Percentiles rank a stretch among this genome's conserved stretches.
Evolutionary conservation across 2,113 vertebrate species (phyloP).

Genomic region (Amblyornis subalaris): DNA sequence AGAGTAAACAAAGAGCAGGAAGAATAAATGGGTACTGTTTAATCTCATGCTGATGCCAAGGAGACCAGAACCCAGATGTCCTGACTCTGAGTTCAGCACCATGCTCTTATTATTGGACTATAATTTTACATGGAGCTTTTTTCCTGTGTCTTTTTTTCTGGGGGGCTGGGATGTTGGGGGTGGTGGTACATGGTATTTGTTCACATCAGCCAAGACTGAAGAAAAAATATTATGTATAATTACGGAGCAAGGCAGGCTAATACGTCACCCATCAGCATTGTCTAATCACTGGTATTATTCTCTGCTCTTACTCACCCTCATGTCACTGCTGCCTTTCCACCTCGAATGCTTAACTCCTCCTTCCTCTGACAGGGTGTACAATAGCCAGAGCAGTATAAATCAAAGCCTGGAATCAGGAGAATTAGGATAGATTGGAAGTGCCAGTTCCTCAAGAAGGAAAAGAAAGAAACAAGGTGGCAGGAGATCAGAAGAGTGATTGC

Average conservation of each 20-base stretch:
- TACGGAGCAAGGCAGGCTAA: neutral
- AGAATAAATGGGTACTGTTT: neutral
- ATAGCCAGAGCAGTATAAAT: constrained; percentile 33
- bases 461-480: neutral
- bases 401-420: constrained; percentile 16
- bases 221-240: neutral
- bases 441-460: constrained; percentile 10
- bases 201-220: neutral
- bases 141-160: too few species aligned
- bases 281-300: neutral
- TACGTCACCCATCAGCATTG: neutral
- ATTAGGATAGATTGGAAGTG: constrained; percentile 46
- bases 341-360: neutral
- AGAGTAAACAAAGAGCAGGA: neutral
- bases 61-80: neutral
- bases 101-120: neutral
- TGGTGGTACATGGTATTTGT: neutral
- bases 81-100: neutral
- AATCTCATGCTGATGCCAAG: neutral
- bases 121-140: neutral
- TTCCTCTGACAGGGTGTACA: constrained; percentile 27
- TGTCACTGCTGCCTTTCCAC: neutral
- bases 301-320: neutral
- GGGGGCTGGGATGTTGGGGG: too few species aligned
- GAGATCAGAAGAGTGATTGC: constrained; percentile 58